Conservation (phyloP, 2,888 invertebrate species). For the Leucozona laternaria region DNA sequence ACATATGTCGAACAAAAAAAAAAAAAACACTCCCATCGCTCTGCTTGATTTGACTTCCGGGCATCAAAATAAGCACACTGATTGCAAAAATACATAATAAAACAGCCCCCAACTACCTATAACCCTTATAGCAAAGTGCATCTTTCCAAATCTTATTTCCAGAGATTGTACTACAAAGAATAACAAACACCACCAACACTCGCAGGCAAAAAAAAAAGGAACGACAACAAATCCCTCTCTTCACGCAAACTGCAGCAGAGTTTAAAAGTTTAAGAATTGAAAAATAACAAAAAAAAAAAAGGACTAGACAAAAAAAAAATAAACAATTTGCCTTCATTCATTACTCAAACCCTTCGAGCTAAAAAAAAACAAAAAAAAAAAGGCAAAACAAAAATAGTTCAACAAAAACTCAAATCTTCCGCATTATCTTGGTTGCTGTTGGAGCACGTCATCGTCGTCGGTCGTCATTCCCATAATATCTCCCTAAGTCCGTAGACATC, state of each 20-base stretch:
- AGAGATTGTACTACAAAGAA: slow-evolving; percentile 34
- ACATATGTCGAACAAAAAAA: not conserved
- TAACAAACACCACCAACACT: slow-evolving; percentile 19
- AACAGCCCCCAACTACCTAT: slow-evolving; percentile 13
- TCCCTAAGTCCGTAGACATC: not conserved
- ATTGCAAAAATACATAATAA: slow-evolving; percentile 46
- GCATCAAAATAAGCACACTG: slow-evolving; percentile 43
- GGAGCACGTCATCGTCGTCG: slow-evolving; percentile 1
- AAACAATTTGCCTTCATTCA: slow-evolving; percentile 41
- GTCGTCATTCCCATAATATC: not conserved
- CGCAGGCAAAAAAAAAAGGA: not conserved
- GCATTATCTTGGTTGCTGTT: slow-evolving; percentile 27
- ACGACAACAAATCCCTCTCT: slow-evolving; percentile 11
- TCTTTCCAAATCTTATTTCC: slow-evolving; percentile 18
- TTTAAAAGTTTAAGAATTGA: slow-evolving; percentile 23
- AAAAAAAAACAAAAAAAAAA: not conserved
- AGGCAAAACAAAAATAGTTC: not conserved
- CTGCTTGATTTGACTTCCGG: slow-evolving; percentile 44
- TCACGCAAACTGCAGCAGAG: not conserved
- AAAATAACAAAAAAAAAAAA: slow-evolving; percentile 11
- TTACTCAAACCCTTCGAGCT: slow-evolving; percentile 43
- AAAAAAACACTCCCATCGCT: not conserved
- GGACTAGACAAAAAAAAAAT: slow-evolving; percentile 5
- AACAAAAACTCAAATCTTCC: slow-evolving; percentile 34
- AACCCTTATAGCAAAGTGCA: slow-evolving; percentile 13